Conservation (phyloP, 2,888 invertebrate genomes). For the Plagodis pulveraria region DNA sequence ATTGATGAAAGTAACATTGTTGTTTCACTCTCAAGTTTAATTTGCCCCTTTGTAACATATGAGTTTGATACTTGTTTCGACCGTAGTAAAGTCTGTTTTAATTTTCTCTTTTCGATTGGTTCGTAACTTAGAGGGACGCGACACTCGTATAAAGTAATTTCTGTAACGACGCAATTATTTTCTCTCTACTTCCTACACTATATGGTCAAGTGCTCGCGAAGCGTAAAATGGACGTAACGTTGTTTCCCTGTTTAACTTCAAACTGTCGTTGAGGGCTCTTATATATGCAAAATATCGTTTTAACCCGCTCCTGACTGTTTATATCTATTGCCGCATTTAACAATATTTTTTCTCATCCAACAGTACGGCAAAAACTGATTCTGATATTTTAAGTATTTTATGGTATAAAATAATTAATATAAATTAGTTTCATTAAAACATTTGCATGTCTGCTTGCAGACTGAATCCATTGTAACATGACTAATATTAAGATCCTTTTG, state of each 20-base stretch:
- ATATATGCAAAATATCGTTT: conserved; percentile 44
- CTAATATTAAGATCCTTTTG: too few species aligned
- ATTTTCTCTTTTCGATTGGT: conserved; percentile 40
- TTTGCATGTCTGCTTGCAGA: too few species aligned
- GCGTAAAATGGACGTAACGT: conserved; percentile 59
- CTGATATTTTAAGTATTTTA: too few species aligned
- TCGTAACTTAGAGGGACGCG: conserved; percentile 56
- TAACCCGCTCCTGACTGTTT: conserved; percentile 36
- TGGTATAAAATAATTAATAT: too few species aligned
- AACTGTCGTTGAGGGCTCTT: conserved; percentile 40
- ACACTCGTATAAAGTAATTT: conserved; percentile 57
- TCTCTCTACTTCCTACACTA: conserved; percentile 55
- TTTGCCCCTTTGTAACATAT: conserved; percentile 39
- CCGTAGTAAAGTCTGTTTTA: conserved; percentile 42
- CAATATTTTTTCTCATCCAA: too few species aligned
- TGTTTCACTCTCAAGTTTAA: conserved; percentile 55
- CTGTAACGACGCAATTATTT: conserved; percentile 72
- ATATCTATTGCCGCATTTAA: neutral
- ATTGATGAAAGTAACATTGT: conserved; percentile 52
- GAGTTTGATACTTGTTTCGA: conserved; percentile 43
- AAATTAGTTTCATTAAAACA: too few species aligned
- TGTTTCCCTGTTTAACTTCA: conserved; percentile 46
- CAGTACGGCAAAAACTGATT: too few species aligned
- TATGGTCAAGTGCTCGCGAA: conserved; percentile 59
- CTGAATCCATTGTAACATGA: too few species aligned